Evolutionary conservation across 2,888 invertebrate genomes (phyloP), one percentile per base, ranked within the genome.

Genomic region (Blera fallax): DNA sequence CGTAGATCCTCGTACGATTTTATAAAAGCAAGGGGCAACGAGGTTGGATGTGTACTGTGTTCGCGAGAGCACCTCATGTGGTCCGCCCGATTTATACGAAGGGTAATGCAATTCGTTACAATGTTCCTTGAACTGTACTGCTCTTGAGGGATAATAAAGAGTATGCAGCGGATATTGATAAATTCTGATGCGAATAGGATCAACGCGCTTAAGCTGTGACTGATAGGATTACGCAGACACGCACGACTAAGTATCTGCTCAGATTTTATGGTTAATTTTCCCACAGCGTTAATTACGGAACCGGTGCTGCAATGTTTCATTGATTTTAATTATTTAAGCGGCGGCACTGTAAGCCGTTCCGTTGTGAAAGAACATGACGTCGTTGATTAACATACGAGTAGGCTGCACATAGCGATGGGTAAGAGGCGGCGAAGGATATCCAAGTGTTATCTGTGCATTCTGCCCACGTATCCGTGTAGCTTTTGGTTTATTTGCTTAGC

Each of bases 101-200:
- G 60, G 70, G 64, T 70, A 74, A 74, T 69, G 37, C 73, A 67
- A 74, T 82, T 77, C 70, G 82, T 82, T 82, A 67, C 77, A 82
- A 65, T 40, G 34, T 34, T 48, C 18, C 32, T 40, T n/a, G 24
- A 7, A 10, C 5, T 11, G 29, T n/a, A 43, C 4, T 40, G 18
- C 5, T 18, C 48, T 34, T 14, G 11, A 24, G 11, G 18, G 11
- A 32, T n/a, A 11, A 32, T n/a, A 11, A 10, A 18, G 2, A 21
- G 8, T 11, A 10, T 40, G 7, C 18, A 29, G 62, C 18, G 27
- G 34, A 50, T 73, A 50, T 73, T 37, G 60, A 74, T 52, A 54
- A 50, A 60, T 60, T 54, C 56, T 37, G 43, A 37, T 69, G 27
- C 34, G 32, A 74, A 73, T 24, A 52, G 70, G 70, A 82, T 77